phyloP scores from a whole-genome alignment of 1,140 invertebrate species.

The Aphelinus atriplicis region DNA sequence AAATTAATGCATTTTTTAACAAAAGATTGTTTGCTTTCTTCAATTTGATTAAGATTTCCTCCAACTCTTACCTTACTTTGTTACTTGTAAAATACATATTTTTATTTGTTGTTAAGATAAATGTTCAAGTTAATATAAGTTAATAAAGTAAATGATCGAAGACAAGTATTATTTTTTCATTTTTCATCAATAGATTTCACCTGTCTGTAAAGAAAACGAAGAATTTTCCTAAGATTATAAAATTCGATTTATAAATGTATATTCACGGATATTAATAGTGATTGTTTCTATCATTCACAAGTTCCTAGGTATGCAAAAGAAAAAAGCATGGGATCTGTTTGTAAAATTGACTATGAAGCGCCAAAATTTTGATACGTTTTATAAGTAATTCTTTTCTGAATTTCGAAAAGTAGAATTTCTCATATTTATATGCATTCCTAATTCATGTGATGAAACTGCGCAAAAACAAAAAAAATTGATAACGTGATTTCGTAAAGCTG shows the following conservation, averaged over 20 bases:
- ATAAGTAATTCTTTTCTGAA: slow-evolving; percentile 8
- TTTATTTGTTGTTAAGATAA: slow-evolving; percentile 31
- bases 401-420: slow-evolving; percentile 15
- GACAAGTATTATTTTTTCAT: slow-evolving; percentile 26
- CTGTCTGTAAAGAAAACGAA: slow-evolving; percentile 34
- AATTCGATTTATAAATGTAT: slow-evolving; percentile 17
- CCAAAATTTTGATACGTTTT: slow-evolving; percentile 17
- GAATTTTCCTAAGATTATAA: slow-evolving; percentile 2
- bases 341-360: slow-evolving; percentile 17
- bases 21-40: too few relatives aligned
- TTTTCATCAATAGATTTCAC: slow-evolving; percentile 33
- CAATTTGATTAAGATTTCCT: too few relatives aligned
- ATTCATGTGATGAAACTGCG: slow-evolving; percentile 13
- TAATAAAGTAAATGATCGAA: slow-evolving; percentile 32
- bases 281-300: slow-evolving; percentile 33
- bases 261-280: slow-evolving; percentile 27
- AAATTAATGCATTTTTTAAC: too few relatives aligned
- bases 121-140: slow-evolving; percentile 31
- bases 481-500: slow-evolving; percentile 14
- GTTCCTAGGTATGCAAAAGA: slow-evolving; percentile 34
- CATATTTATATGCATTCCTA: slow-evolving; percentile 31
- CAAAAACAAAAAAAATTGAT: slow-evolving; percentile 7
- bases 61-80: slow-evolving; percentile 28
- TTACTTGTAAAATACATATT: slow-evolving; percentile 35
- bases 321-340: slow-evolving; percentile 40